These are phyloP conservation scores for Caerostris darwini DNA, from an alignment of 1,140 invertebrate genomes.

Conservation along the genomic window DNA sequence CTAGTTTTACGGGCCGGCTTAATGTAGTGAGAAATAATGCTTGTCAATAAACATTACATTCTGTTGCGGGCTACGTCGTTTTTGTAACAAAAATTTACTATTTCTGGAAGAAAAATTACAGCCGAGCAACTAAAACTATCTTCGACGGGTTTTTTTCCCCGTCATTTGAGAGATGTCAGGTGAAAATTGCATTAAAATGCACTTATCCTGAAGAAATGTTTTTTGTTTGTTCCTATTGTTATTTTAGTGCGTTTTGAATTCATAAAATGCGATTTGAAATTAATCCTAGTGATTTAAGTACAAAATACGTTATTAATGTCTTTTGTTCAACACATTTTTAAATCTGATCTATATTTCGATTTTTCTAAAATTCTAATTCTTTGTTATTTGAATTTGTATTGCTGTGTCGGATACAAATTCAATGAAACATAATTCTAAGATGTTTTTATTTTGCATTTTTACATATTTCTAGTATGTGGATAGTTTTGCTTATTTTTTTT, in stretches of 20 bases:
- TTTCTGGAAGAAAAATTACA: neutral
- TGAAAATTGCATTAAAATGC: conserved; percentile 32
- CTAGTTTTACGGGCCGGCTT: conserved; percentile 29
- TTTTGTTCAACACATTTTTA: no score
- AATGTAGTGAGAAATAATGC: conserved; percentile 64
- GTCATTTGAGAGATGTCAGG: conserved; percentile 3
- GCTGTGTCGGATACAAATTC: no score
- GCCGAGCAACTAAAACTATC: neutral
- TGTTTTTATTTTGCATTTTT: no score
- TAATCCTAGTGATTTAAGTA: neutral
- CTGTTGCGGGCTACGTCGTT: neutral
- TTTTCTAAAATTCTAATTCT: no score
- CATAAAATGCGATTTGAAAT: neutral
- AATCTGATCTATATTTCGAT: no score
- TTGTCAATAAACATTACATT: conserved; percentile 68
- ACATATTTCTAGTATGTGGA: no score
- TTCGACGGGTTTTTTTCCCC: neutral
- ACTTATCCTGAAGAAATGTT: neutral
- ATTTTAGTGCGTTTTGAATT: neutral
- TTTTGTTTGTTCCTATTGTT: neutral
- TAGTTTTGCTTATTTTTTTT: no score
- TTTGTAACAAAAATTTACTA: conserved; percentile 31
- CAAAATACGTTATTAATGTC: neutral
- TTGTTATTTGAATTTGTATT: no score
- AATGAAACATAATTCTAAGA: no score